A percentile compares a stretch with the other conserved stretches of the same genome.
Evolutionary conservation across 1,140 invertebrate genomes (phyloP).

Genomic region (Sminthurides bifidus): DNA sequence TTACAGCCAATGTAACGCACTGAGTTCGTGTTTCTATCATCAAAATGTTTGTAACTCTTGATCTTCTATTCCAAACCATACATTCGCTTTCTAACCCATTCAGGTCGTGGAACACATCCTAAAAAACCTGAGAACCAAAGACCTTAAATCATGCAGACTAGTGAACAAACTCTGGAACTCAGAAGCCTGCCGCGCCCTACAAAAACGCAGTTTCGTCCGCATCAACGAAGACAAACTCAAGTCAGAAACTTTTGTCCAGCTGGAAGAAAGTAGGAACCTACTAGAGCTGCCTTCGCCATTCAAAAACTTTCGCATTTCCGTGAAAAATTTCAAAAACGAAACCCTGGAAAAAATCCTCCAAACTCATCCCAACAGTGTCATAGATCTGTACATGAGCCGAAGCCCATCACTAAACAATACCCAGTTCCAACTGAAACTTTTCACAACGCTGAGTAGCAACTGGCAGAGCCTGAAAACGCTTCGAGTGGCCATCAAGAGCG

Average conservation of each 20-base stretch:
- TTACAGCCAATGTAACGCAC: no score
- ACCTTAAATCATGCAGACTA: conserved; percentile 1
- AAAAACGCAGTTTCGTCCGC: neutral
- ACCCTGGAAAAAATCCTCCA: neutral
- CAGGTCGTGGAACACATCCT: neutral
- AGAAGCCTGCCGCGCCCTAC: neutral
- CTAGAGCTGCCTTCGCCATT: neutral
- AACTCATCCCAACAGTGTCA: neutral
- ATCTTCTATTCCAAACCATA: no score
- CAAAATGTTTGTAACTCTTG: no score
- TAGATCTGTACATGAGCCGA: neutral
- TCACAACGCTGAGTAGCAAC: neutral
- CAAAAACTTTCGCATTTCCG: neutral
- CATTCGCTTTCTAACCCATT: no score
- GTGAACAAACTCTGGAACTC: neutral
- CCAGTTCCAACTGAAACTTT: neutral
- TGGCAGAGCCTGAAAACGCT: neutral
- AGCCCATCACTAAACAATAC: neutral
- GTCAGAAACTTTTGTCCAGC: neutral
- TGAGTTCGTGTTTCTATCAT: no score
- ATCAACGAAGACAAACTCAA: neutral
- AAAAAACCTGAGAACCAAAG: neutral
- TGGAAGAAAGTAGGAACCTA: neutral
- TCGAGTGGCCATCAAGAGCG: neutral
- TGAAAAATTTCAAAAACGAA: neutral